Evolutionary conservation across 2,888 invertebrate species (phyloP), one percentile per base, ranked within the genome.

Genomic region (Agrotis clavis): DNA sequence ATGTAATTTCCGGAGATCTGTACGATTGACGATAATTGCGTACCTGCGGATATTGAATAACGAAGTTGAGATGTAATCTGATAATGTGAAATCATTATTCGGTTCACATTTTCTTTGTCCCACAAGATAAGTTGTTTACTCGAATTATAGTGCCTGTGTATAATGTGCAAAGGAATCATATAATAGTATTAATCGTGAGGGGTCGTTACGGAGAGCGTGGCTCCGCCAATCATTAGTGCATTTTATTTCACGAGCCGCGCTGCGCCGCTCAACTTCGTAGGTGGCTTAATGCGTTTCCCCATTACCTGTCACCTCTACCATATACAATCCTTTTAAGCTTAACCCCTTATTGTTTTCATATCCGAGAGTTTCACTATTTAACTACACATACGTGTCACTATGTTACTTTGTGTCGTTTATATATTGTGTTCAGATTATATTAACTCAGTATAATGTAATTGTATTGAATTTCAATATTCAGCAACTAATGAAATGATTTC

Each of bases 201-300:
- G 83, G 88, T 91, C 88, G 89, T 90, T 90, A 90, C 81, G 69
- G 77, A 35, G 41, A 81, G 68, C 64, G 82, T 60, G 80, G 84
- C 83, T 74, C 84, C 79, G 79, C 85, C 87, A 90, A 90, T 92
- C 92, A 93, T 94, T 94, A 93, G 91, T 92, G 92, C 92, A 92
- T 92, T 93, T 94, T 92, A 92, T 93, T 93, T 90, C 86, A 89
- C 86, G 81, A 67, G 74, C 71, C 70, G 84, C 86, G 87, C 83
- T 85, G 86, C 86, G 86, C 86, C 79, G 82, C 83, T 82, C 86
- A 82, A 85, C 86, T 84, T 87, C 83, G 84, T 89, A 85, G 83
- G 80, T 77, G 88, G 90, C 92, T 91, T 93, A 94, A 94, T 94
- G 94, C 92, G 91, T 93, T 94, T 88, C 82, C 86, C 90, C 93